Evolutionary conservation across 2,113 vertebrate genomes (phyloP).

Genomic region (Prunella fulvescens): DNA sequence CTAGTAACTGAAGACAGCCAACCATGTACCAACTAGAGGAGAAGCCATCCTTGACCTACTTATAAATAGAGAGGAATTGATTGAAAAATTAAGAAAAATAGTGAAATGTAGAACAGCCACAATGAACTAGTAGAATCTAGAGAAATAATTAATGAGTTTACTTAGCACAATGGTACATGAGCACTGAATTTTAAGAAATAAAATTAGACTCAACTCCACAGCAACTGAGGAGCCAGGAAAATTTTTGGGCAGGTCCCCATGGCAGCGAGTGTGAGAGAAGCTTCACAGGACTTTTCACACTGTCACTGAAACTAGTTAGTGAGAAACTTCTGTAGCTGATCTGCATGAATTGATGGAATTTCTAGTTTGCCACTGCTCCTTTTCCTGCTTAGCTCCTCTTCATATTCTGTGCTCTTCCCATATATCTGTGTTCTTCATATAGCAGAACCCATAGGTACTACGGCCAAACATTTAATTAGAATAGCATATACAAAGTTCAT

Average conservation of each 20-base stretch:
- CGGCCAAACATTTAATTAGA: neutral
- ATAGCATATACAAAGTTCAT: neutral
- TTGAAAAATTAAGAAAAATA: neutral
- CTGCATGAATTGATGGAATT: neutral
- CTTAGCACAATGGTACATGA: neutral
- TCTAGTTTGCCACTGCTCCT: neutral
- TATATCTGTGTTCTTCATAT: neutral
- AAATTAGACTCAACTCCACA: neutral
- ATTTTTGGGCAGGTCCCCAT: neutral
- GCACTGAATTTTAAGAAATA: neutral
- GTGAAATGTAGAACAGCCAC: neutral
- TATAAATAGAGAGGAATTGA: neutral
- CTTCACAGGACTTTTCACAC: neutral
- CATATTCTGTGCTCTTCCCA: neutral
- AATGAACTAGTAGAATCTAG: neutral
- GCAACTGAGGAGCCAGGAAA: neutral
- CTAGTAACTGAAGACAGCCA: neutral
- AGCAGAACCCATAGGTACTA: neutral
- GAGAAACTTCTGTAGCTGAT: neutral
- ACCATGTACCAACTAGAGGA: neutral
- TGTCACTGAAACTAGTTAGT: neutral
- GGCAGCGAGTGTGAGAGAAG: neutral
- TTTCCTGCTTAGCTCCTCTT: neutral
- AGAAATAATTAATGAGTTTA: neutral
- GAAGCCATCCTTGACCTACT: conserved; percentile 12